Percentiles rank a stretch among this genome's conserved stretches.
These are phyloP conservation scores for Neelides folsomi DNA, from an alignment of 2,888 invertebrate genomes.

Conservation along the genomic window DNA sequence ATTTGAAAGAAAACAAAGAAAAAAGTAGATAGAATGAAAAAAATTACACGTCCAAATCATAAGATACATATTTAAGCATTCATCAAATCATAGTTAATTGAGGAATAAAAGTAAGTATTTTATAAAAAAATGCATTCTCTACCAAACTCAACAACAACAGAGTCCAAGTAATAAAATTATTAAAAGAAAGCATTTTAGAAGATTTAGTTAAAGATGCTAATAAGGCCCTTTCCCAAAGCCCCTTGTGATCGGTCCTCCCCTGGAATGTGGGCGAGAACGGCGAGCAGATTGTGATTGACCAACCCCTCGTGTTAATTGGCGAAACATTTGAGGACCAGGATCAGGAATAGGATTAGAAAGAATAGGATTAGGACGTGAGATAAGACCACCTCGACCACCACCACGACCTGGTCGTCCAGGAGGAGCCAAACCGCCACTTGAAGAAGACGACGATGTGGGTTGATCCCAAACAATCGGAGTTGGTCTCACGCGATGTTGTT, in stretches of 20 bases:
- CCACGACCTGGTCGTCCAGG: constrained; percentile 10
- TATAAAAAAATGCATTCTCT: too few relatives aligned
- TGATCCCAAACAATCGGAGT: constrained; percentile 33
- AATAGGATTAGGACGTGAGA: constrained; percentile 9
- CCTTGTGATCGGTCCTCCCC: constrained; percentile 14
- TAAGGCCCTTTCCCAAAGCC: constrained; percentile 6
- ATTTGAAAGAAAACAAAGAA: constrained; percentile 14
- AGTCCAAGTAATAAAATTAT: too few relatives aligned
- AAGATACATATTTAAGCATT: too few relatives aligned
- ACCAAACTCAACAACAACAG: too few relatives aligned
- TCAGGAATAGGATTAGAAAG: constrained; percentile 1
- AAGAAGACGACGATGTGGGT: constrained; percentile 27
- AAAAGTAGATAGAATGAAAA: too few relatives aligned
- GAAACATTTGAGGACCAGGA: constrained; percentile 8
- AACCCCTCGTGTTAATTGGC: constrained; percentile 15
- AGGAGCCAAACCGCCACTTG: constrained; percentile 10
- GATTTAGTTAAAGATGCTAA: not conserved
- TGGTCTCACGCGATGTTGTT: constrained; percentile 22
- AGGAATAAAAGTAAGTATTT: too few relatives aligned
- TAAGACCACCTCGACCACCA: constrained; percentile 11
- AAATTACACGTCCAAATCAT: too few relatives aligned
- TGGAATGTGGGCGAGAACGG: constrained; percentile 22
- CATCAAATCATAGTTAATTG: too few relatives aligned
- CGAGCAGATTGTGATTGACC: constrained; percentile 26
- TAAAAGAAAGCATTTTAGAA: not conserved